Evolutionary conservation across 2,797 vertebrate genomes (phyloP).

Genomic region (Avahi laniger): DNA sequence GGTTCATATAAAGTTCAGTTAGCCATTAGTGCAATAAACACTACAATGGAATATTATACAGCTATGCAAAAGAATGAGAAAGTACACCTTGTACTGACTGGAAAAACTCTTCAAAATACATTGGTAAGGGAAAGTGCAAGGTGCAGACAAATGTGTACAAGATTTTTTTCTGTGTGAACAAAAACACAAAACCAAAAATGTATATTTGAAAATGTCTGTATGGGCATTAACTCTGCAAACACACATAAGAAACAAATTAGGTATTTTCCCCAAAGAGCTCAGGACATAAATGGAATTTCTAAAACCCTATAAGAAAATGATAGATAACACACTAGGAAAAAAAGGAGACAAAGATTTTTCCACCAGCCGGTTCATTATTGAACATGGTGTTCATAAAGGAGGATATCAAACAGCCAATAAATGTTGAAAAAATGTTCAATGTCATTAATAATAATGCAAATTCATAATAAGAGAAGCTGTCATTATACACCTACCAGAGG

Average conservation of each 20-base stretch:
- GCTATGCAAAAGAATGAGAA: background rate
- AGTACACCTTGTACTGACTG: background rate
- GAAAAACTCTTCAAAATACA: background rate
- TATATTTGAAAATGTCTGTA: background rate
- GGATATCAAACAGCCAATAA: background rate
- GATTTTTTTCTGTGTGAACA: background rate
- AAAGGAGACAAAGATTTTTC: background rate
- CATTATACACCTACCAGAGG: background rate
- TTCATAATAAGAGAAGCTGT: background rate
- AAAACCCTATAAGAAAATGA: background rate
- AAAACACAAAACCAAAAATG: background rate
- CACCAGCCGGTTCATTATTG: background rate
- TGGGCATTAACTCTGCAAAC: background rate
- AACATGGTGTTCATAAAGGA: background rate
- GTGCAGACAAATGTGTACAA: background rate
- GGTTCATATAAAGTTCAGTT: background rate
- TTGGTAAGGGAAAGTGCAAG: background rate
- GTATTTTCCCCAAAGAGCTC: background rate
- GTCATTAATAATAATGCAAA: conserved; percentile 11
- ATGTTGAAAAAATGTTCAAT: background rate
- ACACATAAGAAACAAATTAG: background rate
- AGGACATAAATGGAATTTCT: background rate
- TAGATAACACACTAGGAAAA: background rate
- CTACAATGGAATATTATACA: background rate
- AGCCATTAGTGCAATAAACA: background rate